phyloP scores from a whole-genome alignment of 2,797 vertebrate species.

The Falco biarmicus region DNA sequence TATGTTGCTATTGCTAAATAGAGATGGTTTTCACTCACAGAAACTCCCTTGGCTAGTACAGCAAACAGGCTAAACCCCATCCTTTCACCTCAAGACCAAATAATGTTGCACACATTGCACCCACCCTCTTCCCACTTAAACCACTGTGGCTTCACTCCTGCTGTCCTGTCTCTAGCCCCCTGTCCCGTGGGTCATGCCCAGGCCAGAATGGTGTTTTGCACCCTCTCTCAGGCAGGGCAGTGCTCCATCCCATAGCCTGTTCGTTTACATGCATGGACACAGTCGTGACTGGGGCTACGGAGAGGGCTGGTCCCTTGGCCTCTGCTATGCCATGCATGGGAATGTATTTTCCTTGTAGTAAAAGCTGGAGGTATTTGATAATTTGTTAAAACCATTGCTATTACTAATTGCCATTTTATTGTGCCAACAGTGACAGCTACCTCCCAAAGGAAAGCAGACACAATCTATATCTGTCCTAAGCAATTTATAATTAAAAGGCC shows the following conservation, averaged over 20 bases:
- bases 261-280: background rate
- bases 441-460: background rate
- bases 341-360: background rate
- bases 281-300: background rate
- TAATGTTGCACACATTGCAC: too few species aligned
- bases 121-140: background rate
- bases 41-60: background rate
- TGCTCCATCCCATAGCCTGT: background rate
- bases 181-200: fast-evolving
- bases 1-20: background rate
- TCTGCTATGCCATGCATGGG: background rate
- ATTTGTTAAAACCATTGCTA: background rate
- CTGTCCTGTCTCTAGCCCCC: background rate
- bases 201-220: background rate
- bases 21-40: background rate
- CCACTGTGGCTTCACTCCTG: background rate
- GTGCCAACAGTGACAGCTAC: background rate
- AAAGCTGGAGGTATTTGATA: background rate
- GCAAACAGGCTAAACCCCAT: background rate
- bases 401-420: background rate
- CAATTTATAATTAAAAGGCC: background rate
- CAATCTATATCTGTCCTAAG: background rate
- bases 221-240: background rate
- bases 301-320: background rate
- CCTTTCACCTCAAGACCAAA: background rate